Base-by-base conservation (phyloP, 2,113 vertebrate species). In the Tauraco erythrolophus region DNA sequence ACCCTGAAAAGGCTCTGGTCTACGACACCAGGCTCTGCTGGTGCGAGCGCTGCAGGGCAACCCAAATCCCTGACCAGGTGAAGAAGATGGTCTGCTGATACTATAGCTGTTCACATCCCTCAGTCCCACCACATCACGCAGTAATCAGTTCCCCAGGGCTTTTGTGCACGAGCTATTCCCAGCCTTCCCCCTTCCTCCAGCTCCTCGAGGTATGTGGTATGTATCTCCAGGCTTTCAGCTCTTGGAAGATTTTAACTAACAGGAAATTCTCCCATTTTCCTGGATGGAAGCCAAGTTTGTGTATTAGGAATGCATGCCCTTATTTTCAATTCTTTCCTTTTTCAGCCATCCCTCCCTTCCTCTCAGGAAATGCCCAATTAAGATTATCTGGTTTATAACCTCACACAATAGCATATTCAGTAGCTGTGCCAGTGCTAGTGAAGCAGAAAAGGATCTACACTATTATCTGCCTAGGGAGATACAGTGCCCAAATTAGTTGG, bases 291-390 rank as follows among this genome's bases (percentile, higher is more conserved):
- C 89, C 97, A 92, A 54, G 76, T 83, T 79, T 62, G 50, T 80
- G 6, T 80, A 88, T 77, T 66, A 92, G 84, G 84, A 97, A 95
- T 96, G 89, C 66, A 77, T 72, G 74, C 14, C 69, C 74, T 89
- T 88, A 72, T 79, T 97, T 87, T 61, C 70, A 89, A 66, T 79
- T 84, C 57, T 94, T 72, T 84, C 80, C 86, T 94, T 91, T 94
- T 97, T 72, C 92, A 96, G 80, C 21, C 70, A 93, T 89, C 57
- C 58, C 87, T 84, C 45, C 30, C 72, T 64, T 86, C 83, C 72
- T 89, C 45, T 81, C 92, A 95, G 97, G 96, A 97, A 97, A 94
- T 88, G 89, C 84, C 74, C 86, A 96, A 95, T 97, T 96, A 97
- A 91, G 64, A 91, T 94, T 95, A 97, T 96, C 91, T 96, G 86